phyloP scores from a whole-genome alignment of 1,140 invertebrate genomes.

The Aphis craccivora region DNA sequence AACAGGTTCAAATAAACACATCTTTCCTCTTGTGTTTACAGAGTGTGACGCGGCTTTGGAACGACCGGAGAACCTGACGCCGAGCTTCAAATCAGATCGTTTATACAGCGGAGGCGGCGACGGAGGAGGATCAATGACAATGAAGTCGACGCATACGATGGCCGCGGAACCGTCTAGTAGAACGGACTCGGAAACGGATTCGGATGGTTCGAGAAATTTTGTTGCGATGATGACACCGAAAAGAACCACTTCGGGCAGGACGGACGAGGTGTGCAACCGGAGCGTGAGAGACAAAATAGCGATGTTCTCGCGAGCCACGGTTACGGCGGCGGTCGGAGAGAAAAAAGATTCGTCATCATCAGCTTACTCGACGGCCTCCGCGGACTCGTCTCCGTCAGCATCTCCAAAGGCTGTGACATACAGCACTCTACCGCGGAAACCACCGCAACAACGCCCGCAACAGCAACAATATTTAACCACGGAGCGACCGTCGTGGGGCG shows the following conservation, averaged over 20 bases:
- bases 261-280: constrained; percentile 73
- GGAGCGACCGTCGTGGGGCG: background rate
- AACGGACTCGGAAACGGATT: constrained; percentile 23
- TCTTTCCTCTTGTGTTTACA: background rate
- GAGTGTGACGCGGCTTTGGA: background rate
- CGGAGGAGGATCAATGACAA: constrained; percentile 38
- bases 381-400: constrained; percentile 61
- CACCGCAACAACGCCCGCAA: constrained; percentile 46
- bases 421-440: constrained; percentile 34
- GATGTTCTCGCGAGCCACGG: constrained; percentile 73
- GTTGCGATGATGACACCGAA: background rate
- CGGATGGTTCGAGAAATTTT: constrained; percentile 28
- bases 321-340: background rate
- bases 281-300: constrained; percentile 87
- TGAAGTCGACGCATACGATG: constrained; percentile 20
- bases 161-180: background rate
- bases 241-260: constrained; percentile 65
- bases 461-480: background rate
- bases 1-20: background rate
- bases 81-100: background rate
- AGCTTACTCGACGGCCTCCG: constrained; percentile 61
- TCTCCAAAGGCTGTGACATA: constrained; percentile 54
- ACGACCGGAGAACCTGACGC: background rate
- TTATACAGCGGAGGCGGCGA: background rate
- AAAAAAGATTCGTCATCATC: constrained; percentile 59